These are phyloP conservation scores for Gymnocypris eckloni DNA, from an alignment of 2,797 vertebrate genomes.

Conservation along the genomic window DNA sequence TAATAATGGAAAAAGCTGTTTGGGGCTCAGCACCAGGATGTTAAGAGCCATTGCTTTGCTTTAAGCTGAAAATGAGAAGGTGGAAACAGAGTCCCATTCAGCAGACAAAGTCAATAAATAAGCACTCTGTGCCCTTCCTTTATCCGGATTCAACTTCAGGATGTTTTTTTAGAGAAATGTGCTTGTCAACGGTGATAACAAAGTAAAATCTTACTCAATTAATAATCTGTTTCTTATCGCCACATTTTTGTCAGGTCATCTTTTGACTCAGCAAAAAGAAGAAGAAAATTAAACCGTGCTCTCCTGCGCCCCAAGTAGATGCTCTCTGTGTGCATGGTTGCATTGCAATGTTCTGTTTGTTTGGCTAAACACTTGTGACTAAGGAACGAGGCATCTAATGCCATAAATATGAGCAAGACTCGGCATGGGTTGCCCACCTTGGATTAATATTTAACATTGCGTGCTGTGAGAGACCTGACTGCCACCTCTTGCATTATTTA, in stretches of 20 bases:
- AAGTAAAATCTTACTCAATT: conserved; percentile 4
- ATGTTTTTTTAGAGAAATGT: conserved; percentile 14
- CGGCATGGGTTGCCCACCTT: conserved; percentile 53
- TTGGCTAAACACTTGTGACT: conserved; percentile 10
- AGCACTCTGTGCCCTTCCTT: not conserved
- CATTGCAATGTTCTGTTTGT: conserved; percentile 10
- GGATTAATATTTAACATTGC: conserved; percentile 64
- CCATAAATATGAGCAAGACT: conserved; percentile 10
- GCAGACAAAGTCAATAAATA: conserved; percentile 28
- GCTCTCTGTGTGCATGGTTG: not conserved
- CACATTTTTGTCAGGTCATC: not conserved
- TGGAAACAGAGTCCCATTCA: conserved; percentile 11
- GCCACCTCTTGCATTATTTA: conserved; percentile 63
- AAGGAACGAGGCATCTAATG: not conserved
- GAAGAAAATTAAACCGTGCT: not conserved
- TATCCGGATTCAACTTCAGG: conserved; percentile 19
- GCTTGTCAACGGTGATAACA: not conserved
- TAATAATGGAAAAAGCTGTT: not conserved
- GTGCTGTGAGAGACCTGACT: conserved; percentile 52
- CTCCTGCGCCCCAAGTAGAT: not conserved
- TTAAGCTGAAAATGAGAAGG: conserved; percentile 10
- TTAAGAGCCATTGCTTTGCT: conserved; percentile 14
- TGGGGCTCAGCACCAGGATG: not conserved
- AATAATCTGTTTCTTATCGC: not conserved
- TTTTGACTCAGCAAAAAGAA: not conserved